Percentiles rank a stretch among this genome's conserved stretches.
These are phyloP conservation scores for Pseudotriccus pelzelni DNA, from an alignment of 2,797 vertebrate genomes.

Conservation along the genomic window DNA sequence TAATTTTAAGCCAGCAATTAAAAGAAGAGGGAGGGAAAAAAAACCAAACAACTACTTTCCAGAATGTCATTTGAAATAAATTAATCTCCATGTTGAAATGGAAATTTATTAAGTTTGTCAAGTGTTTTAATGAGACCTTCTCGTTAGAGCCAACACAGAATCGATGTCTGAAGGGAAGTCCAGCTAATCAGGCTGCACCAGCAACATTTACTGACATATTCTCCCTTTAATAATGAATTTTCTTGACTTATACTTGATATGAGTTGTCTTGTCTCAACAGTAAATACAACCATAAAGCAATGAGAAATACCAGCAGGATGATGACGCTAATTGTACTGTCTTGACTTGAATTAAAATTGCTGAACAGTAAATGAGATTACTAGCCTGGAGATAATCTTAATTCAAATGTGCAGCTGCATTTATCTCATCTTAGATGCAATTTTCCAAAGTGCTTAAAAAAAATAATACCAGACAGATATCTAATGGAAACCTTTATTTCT, in stretches of 20 bases:
- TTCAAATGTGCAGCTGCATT: slow-evolving; percentile 69
- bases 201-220: slow-evolving; percentile 67
- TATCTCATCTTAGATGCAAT: slow-evolving; percentile 70
- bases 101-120: background rate
- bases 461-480: background rate
- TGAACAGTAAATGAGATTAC: slow-evolving; percentile 75
- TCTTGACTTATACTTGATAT: slow-evolving; percentile 78
- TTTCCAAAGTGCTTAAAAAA: slow-evolving; percentile 66
- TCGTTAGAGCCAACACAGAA: background rate
- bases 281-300: slow-evolving; percentile 80
- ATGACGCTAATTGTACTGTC: slow-evolving; percentile 78
- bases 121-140: background rate
- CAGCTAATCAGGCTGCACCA: slow-evolving; percentile 71
- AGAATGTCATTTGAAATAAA: background rate
- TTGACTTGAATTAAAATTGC: slow-evolving; percentile 77
- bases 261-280: slow-evolving; percentile 80
- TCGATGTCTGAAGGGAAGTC: background rate
- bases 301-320: slow-evolving; percentile 74
- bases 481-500: slow-evolving; percentile 53
- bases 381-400: slow-evolving; percentile 73
- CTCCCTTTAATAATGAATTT: slow-evolving; percentile 81
- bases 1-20: background rate
- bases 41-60: background rate
- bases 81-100: background rate
- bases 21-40: background rate